Percentiles rank a stretch among this genome's conserved stretches.
Evolutionary conservation across 2,888 invertebrate species (phyloP).

Genomic region (Caenorhabditis angaria): DNA sequence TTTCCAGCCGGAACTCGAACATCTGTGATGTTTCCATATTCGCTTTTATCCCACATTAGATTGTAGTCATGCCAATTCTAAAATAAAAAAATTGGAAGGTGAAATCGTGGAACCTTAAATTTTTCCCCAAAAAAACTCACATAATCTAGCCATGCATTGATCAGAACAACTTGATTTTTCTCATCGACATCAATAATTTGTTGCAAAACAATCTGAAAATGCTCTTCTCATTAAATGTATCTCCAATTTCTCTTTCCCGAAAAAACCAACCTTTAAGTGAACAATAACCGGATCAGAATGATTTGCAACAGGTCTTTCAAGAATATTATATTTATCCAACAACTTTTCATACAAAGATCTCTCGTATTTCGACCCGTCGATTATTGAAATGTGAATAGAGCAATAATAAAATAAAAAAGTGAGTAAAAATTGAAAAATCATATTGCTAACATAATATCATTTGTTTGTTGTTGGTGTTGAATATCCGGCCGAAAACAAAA

Average conservation of each 20-base stretch:
- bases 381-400: background rate
- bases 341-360: conserved; percentile 67
- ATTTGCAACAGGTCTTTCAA: conserved; percentile 69
- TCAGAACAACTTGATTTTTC: conserved; percentile 70
- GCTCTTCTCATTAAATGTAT: too few relatives aligned
- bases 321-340: conserved; percentile 67
- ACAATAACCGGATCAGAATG: conserved; percentile 68
- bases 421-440: background rate
- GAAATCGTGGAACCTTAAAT: background rate
- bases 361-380: conserved; percentile 47
- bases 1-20: conserved; percentile 70
- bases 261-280: conserved; percentile 50
- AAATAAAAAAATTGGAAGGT: background rate
- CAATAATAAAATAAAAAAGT: background rate
- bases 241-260: background rate
- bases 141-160: conserved; percentile 62
- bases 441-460: background rate
- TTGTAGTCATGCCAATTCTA: conserved; percentile 71
- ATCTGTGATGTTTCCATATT: conserved; percentile 71
- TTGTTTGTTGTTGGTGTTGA: background rate
- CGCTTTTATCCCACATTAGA: conserved; percentile 65
- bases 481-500: background rate
- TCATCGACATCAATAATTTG: conserved; percentile 72
- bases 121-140: background rate
- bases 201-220: conserved; percentile 66